These are phyloP conservation scores for Phasianus colchicus DNA, from an alignment of 2,113 vertebrate genomes.

Conservation along the genomic window DNA sequence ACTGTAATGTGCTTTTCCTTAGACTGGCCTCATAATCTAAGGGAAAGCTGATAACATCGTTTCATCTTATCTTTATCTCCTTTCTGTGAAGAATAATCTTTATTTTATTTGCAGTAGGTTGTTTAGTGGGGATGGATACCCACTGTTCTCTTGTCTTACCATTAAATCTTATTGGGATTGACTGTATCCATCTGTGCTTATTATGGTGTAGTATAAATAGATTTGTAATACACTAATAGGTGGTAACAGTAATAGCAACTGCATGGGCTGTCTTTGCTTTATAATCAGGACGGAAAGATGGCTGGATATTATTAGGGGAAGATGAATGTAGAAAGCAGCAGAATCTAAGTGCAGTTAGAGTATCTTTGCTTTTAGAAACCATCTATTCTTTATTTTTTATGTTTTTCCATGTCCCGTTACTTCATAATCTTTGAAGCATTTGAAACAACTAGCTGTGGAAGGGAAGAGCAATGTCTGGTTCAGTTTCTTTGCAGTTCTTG, in stretches of 20 bases:
- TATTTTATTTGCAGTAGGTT: slow-evolving; percentile 66
- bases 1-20: slow-evolving; percentile 63
- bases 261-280: not conserved
- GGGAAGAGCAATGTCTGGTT: not conserved
- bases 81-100: slow-evolving; percentile 74
- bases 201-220: slow-evolving; percentile 66
- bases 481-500: not conserved
- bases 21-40: slow-evolving; percentile 66
- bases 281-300: not conserved
- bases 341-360: not conserved
- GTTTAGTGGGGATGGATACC: slow-evolving; percentile 67
- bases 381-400: not conserved
- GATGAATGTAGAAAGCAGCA: not conserved
- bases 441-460: not conserved
- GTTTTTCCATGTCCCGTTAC: not conserved
- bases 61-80: slow-evolving; percentile 67
- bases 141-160: slow-evolving; percentile 60
- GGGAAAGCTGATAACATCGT: slow-evolving; percentile 72
- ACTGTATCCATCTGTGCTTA: slow-evolving; percentile 66
- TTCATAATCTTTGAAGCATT: not conserved
- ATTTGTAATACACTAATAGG: slow-evolving; percentile 34
- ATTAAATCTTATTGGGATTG: slow-evolving; percentile 74
- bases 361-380: not conserved
- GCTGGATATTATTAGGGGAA: not conserved
- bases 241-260: not conserved